Evolutionary conservation across 1,140 invertebrate species (phyloP), one percentile per base, ranked within the genome.

Genomic region (Drosophila trapezifrons): DNA sequence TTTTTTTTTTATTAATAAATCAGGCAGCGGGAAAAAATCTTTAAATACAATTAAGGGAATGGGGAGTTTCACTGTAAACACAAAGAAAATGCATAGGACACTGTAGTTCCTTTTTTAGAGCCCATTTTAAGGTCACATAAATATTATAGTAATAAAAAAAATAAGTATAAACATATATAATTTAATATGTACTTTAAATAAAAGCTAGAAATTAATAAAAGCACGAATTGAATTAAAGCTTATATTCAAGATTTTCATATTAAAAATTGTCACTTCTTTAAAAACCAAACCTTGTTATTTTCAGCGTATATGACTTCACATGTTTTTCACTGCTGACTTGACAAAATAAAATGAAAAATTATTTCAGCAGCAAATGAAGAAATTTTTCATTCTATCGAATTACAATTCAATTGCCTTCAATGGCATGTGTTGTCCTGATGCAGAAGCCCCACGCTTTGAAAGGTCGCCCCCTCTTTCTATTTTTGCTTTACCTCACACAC

Each of bases 331-430:
- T 35, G 4, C 32, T 32, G 35, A 22, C 18, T 17, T 66, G 35
- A 37, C 51, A 38, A n/a, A 43, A 75, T 38, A 25, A 57, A 72
- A 72, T 81, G 47, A 67, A 78, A 77, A 77, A 81, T 65, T 46
- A 60, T 42, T 66, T 49, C 22, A 9, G 25, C 45, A 40, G 45
- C 35, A 60, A 43, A 25, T 63, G 46, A 69, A 81, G 25, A 40
- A 65, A 80, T 78, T 78, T 67, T 76, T 75, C 78, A 71, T 86
- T 60, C 43, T 60, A 59, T 55, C 18, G 47, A 85, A 85, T 86
- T 70, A 86, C 83, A 86, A 85, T 86, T 81, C 60, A 78, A 86
- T 86, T 78, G 82, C 65, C 55, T 49, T 59, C 69, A 67, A 71
- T 20, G 46, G 58, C 65, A 81, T 60, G 69, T 86, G 78, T 73